Evolutionary conservation across 2,113 vertebrate genomes (phyloP).

Genomic region (Osmerus mordax): DNA sequence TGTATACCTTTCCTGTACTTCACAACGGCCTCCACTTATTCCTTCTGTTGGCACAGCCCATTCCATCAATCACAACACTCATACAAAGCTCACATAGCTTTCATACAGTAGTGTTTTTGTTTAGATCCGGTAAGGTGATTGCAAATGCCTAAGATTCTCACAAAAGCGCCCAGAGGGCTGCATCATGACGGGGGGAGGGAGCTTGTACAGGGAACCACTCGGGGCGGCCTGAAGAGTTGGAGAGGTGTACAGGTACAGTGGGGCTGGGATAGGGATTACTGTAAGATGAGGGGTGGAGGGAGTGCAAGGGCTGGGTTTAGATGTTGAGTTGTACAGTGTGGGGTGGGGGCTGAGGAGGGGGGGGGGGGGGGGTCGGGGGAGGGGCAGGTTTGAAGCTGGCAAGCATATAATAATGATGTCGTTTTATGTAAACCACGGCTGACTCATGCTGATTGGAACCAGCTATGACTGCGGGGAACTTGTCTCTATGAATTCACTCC

Average conservation of each 20-base stretch:
- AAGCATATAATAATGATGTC: not conserved
- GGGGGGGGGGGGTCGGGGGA: too few relatives aligned
- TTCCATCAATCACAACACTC: not conserved
- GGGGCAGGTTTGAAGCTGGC: not conserved
- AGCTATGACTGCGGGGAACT: not conserved
- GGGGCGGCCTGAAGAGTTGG: conserved; percentile 3
- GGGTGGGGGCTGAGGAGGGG: not conserved
- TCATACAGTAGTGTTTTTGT: not conserved
- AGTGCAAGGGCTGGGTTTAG: not conserved
- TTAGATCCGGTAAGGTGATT: not conserved
- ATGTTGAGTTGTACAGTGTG: not conserved
- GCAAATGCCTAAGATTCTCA: not conserved
- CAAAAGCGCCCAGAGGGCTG: conserved; percentile 3
- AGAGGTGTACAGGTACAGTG: not conserved
- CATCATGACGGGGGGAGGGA: not conserved
- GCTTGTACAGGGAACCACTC: not conserved
- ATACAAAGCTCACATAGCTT: not conserved
- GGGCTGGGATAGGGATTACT: conserved; percentile 1
- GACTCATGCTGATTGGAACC: not conserved
- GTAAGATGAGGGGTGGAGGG: too few relatives aligned
- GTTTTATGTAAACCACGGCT: not conserved
- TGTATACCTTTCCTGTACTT: not conserved
- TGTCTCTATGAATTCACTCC: not conserved
- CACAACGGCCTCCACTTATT: not conserved
- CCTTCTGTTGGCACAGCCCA: not conserved